phyloP scores from a whole-genome alignment of 2,113 vertebrate species.

The Percopsis transmontana region DNA sequence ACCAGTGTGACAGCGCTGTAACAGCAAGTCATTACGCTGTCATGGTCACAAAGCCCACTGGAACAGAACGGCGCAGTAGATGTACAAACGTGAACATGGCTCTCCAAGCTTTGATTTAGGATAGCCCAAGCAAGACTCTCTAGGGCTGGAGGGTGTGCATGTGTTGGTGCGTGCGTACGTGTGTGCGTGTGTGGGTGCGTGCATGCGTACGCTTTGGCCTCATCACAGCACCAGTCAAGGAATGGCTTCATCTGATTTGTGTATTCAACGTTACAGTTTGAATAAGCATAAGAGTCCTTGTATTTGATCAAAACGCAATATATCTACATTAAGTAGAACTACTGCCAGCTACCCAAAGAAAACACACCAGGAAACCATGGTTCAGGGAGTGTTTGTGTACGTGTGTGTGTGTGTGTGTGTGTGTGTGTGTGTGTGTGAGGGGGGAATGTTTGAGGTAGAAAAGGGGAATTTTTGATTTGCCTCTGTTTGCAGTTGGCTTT shows the following conservation, averaged over 20 bases:
- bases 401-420: no score
- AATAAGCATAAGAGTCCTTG: constrained; percentile 68
- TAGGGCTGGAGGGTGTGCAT: constrained; percentile 35
- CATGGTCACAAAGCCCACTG: constrained; percentile 74
- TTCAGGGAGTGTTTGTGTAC: constrained; percentile 12
- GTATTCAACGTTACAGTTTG: constrained; percentile 74
- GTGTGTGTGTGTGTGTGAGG: background rate
- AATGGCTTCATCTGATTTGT: constrained; percentile 61
- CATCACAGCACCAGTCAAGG: constrained; percentile 28
- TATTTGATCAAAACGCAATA: constrained; percentile 73
- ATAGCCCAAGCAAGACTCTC: constrained; percentile 36
- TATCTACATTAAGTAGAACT: constrained; percentile 58
- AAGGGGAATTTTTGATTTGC: constrained; percentile 52
- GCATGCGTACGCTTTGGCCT: background rate
- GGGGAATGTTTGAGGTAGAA: constrained; percentile 24
- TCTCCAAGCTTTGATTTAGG: constrained; percentile 39
- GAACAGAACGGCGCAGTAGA: constrained; percentile 68
- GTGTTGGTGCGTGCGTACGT: background rate
- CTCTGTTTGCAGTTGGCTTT: constrained; percentile 40
- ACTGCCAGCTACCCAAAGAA: constrained; percentile 64
- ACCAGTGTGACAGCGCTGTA: constrained; percentile 72
- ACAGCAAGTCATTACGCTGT: constrained; percentile 76
- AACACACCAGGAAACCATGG: constrained; percentile 59
- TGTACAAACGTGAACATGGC: constrained; percentile 69
- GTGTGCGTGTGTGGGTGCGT: background rate